Evolutionary conservation across 2,888 invertebrate species (phyloP).

Genomic region (Glyphotaelius pellucidus): DNA sequence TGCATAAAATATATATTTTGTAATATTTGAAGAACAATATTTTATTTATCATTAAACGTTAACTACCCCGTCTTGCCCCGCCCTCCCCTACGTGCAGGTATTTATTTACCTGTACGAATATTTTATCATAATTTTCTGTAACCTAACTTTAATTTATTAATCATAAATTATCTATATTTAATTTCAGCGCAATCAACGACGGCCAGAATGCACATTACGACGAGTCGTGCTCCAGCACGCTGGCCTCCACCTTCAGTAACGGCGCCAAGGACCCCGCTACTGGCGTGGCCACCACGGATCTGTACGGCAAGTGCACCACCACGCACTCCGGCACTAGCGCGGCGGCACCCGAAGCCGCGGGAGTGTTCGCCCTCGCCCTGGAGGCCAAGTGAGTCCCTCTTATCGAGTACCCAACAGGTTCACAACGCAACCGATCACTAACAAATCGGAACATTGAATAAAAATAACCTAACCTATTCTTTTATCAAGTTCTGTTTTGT

Average conservation of each 20-base stretch:
- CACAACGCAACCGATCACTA: too few species aligned
- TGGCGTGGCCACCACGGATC: conserved; percentile 98
- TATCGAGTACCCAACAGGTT: neutral
- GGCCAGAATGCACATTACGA: conserved; percentile 99
- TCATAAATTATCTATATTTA: neutral
- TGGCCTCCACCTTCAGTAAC: conserved; percentile 99
- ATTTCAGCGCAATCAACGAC: conserved; percentile 94
- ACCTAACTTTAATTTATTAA: too few species aligned
- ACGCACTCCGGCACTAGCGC: conserved; percentile 99
- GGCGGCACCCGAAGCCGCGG: conserved; percentile 99
- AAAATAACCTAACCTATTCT: too few species aligned
- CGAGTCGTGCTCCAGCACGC: conserved; percentile 98
- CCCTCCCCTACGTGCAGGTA: too few species aligned
- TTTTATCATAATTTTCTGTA: neutral
- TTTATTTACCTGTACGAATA: too few species aligned
- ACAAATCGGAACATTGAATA: too few species aligned
- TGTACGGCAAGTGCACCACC: conserved; percentile 99
- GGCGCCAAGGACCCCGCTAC: conserved; percentile 98
- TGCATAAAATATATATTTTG: too few species aligned
- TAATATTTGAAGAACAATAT: too few species aligned
- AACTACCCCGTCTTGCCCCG: too few species aligned
- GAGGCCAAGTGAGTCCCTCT: conserved; percentile 93
- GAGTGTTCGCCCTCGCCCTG: conserved; percentile 97
- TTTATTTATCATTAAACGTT: too few species aligned
- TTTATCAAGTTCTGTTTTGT: too few species aligned